Conservation (phyloP, 37 sponge, comb jelly and placozoan genomes). For the Crambe crambe region DNA sequence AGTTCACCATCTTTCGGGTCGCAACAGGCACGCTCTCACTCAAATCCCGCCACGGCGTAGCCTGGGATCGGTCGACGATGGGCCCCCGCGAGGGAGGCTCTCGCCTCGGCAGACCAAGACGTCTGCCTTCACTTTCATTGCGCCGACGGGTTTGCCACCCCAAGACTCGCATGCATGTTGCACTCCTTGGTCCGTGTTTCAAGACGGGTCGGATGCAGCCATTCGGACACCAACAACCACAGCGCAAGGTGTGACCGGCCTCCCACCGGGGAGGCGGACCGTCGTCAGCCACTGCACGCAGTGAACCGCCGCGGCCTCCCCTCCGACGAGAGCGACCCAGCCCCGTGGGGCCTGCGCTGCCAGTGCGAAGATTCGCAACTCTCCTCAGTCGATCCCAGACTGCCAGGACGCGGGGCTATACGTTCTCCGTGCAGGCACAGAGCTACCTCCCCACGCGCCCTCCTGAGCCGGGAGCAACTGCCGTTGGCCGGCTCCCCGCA, state of each 20-base stretch:
- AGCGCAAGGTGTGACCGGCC: conserved; percentile 39
- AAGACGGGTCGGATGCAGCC: conserved; percentile 74
- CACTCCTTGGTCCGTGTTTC: conserved; percentile 92
- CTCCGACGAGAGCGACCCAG: conserved; percentile 23
- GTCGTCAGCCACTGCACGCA: conserved; percentile 27
- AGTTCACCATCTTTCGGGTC: conserved; percentile 77
- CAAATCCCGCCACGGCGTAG: conserved; percentile 55
- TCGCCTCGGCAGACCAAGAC: conserved; percentile 36
- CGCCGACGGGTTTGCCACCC: conserved; percentile 70
- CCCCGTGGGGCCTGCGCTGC: conserved; percentile 22
- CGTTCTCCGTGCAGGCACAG: too few species aligned
- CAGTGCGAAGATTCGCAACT: conserved; percentile 1
- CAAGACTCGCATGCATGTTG: conserved; percentile 73
- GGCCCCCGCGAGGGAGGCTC: conserved; percentile 33
- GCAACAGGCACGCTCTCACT: conserved; percentile 63
- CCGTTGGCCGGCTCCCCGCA: conserved; percentile 30
- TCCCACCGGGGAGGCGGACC: conserved; percentile 7
- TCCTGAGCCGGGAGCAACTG: conserved; percentile 17
- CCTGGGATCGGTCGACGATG: conserved; percentile 63
- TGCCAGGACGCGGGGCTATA: conserved; percentile 2
- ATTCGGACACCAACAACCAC: conserved; percentile 26
- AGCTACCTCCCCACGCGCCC: conserved; percentile 23
- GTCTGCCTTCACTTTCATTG: conserved; percentile 63
- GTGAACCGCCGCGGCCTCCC: not conserved
- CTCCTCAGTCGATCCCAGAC: conserved; percentile 18